Evolutionary conservation across 2,888 invertebrate genomes (phyloP).

Genomic region (Spisula solida): DNA sequence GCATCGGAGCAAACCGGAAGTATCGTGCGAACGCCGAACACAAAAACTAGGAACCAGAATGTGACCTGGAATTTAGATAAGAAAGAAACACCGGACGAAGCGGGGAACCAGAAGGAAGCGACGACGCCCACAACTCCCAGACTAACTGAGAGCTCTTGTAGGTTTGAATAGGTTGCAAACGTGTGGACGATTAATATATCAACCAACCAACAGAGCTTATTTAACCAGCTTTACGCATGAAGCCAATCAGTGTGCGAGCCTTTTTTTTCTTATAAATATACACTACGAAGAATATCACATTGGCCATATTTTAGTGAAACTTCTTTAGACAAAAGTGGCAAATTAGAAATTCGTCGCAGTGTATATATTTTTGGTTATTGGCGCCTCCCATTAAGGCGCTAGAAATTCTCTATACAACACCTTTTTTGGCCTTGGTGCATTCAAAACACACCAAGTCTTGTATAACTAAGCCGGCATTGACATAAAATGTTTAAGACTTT

Average conservation of each 20-base stretch:
- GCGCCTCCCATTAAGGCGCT: too few species aligned
- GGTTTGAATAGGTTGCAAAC: slow-evolving; percentile 33
- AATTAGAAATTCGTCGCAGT: too few species aligned
- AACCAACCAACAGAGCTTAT: not conserved
- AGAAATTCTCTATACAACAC: too few species aligned
- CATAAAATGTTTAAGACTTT: too few species aligned
- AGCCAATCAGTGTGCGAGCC: not conserved
- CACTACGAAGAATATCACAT: too few species aligned
- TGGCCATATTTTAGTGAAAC: too few species aligned
- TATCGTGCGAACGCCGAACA: not conserved
- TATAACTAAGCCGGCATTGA: too few species aligned
- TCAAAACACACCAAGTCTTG: too few species aligned
- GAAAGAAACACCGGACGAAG: slow-evolving; percentile 1
- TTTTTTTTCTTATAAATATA: not conserved
- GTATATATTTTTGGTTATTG: not conserved
- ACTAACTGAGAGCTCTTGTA: slow-evolving; percentile 64
- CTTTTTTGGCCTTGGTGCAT: too few species aligned
- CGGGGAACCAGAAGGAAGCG: slow-evolving; percentile 5
- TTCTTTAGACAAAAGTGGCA: too few species aligned
- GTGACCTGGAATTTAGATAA: slow-evolving; percentile 43
- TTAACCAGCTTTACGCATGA: not conserved
- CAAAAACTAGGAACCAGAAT: slow-evolving; percentile 29
- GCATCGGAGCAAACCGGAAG: not conserved
- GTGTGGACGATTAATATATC: not conserved
- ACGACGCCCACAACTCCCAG: slow-evolving; percentile 8